Conservation (phyloP, 1,140 invertebrate species). For the Drosophila malerkotliana region DNA sequence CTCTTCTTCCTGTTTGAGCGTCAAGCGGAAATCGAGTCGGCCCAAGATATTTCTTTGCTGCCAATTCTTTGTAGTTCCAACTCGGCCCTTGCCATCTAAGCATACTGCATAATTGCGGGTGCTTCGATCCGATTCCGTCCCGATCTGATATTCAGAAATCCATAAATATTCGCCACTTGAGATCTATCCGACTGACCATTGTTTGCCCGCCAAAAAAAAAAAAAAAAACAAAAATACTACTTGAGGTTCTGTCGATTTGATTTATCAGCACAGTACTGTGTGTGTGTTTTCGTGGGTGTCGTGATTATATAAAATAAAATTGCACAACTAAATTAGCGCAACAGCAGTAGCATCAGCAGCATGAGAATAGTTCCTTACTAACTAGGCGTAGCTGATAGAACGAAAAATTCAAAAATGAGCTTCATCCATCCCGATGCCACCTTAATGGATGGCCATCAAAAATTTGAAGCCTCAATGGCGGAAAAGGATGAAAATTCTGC, state of each 20-base stretch:
- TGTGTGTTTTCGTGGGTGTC: slow-evolving; percentile 16
- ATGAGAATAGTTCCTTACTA: slow-evolving; percentile 16
- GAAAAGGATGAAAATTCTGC: background rate
- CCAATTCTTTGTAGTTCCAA: slow-evolving; percentile 39
- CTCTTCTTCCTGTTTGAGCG: slow-evolving; percentile 62
- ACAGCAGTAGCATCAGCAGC: slow-evolving; percentile 32
- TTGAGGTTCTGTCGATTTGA: slow-evolving; percentile 20
- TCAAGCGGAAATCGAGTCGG: slow-evolving; percentile 55
- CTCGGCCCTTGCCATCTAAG: slow-evolving; percentile 44
- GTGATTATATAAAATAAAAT: slow-evolving; percentile 68
- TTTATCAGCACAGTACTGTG: slow-evolving; percentile 20
- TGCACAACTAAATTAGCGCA: slow-evolving; percentile 39
- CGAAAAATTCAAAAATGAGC: slow-evolving; percentile 50
- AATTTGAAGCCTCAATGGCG: background rate
- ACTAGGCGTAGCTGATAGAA: slow-evolving; percentile 5
- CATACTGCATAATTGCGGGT: slow-evolving; percentile 13
- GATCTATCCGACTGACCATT: slow-evolving; percentile 17
- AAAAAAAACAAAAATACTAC: background rate
- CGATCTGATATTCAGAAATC: slow-evolving; percentile 19
- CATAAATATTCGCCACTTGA: slow-evolving; percentile 19
- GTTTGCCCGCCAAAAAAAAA: slow-evolving; percentile 11
- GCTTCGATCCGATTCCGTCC: slow-evolving; percentile 7
- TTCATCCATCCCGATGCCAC: slow-evolving; percentile 69
- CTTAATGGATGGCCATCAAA: slow-evolving; percentile 39
- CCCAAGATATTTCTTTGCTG: slow-evolving; percentile 30